Evolutionary conservation across 2,888 invertebrate species (phyloP).

Genomic region (Dicyrtoma fusca): DNA sequence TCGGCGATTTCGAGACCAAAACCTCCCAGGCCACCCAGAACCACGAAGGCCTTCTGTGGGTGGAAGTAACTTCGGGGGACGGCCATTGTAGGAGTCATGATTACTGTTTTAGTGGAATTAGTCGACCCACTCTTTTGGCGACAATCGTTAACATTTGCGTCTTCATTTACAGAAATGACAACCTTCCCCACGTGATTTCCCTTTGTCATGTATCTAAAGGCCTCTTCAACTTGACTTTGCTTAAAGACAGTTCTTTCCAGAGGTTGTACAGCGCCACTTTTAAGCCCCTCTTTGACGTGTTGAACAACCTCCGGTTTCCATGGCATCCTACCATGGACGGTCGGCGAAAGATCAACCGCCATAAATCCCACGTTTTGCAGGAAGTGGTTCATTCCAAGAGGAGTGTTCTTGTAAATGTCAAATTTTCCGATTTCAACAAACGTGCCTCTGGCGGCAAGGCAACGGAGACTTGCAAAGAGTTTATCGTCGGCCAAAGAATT

Average conservation of each 20-base stretch:
- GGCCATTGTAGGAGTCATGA: no score
- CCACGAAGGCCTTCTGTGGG: no score
- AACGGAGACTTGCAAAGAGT: slow-evolving; percentile 70
- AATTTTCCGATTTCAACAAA: slow-evolving; percentile 31
- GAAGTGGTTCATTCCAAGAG: slow-evolving; percentile 87
- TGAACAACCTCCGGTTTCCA: slow-evolving; percentile 69
- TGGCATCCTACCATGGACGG: slow-evolving; percentile 71
- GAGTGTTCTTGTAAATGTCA: no score
- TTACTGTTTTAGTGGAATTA: no score
- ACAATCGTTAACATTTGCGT: no score
- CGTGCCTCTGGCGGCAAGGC: slow-evolving; percentile 63
- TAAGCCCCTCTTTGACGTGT: slow-evolving; percentile 69
- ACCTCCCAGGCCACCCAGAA: no score
- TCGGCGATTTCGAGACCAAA: no score
- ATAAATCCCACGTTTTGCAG: slow-evolving; percentile 94
- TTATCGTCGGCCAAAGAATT: slow-evolving; percentile 67
- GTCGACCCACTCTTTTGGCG: no score
- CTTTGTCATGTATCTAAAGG: slow-evolving; percentile 72
- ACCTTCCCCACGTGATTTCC: slow-evolving; percentile 85
- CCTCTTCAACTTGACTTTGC: slow-evolving; percentile 70
- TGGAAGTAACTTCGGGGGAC: no score
- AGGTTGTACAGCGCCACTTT: slow-evolving; percentile 71
- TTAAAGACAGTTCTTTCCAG: slow-evolving; percentile 69
- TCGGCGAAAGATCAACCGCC: slow-evolving; percentile 90
- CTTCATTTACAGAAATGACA: no score